Conservation (phyloP, 2,797 vertebrate genomes). For the Tauraco hartlaubi region DNA sequence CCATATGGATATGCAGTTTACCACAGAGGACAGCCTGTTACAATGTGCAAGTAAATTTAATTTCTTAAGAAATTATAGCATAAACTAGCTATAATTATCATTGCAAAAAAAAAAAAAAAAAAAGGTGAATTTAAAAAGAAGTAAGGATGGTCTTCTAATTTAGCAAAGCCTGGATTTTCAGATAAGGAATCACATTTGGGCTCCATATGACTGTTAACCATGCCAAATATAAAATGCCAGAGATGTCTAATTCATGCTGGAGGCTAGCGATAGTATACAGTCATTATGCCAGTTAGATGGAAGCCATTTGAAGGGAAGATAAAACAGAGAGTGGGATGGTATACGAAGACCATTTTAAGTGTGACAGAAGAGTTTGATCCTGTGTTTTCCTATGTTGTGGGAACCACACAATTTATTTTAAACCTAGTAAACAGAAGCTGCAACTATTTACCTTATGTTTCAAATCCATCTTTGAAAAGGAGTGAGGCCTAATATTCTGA, state of each 20-base stretch:
- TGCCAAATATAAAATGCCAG: neutral
- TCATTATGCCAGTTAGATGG: neutral
- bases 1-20: neutral
- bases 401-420: neutral
- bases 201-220: neutral
- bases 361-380: neutral
- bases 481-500: neutral
- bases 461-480: neutral
- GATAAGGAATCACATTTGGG: neutral
- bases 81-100: conserved; percentile 10
- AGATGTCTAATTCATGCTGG: neutral
- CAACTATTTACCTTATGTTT: neutral
- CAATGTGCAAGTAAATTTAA: neutral
- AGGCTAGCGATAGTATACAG: neutral
- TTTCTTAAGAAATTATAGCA: neutral
- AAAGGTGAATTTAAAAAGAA: neutral
- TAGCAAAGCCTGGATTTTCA: conserved; percentile 13
- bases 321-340: neutral
- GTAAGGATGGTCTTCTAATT: neutral
- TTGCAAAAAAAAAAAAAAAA: too few relatives aligned
- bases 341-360: neutral
- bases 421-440: neutral
- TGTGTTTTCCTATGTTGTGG: neutral
- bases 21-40: neutral
- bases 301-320: neutral